phyloP scores from a whole-genome alignment of 64 coral and sea anemone species.

The Stichodactyla helianthus region DNA sequence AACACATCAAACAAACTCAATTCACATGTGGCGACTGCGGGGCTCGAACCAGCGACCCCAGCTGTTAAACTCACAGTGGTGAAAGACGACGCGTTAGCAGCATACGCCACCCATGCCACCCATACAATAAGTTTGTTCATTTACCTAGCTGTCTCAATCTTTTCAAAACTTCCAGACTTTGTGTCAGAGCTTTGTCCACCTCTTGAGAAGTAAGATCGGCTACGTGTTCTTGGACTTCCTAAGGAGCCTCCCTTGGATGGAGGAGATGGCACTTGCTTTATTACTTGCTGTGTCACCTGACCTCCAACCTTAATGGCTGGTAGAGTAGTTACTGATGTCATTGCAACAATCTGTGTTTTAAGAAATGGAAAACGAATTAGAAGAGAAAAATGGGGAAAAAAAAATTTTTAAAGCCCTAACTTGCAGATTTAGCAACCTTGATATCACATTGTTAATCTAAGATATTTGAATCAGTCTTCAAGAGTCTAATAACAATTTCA shows the following conservation, averaged over 20 bases:
- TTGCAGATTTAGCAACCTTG: not conserved
- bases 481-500: too few relatives aligned
- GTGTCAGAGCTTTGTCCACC: conserved; percentile 46
- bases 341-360: not conserved
- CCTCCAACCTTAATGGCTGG: conserved; percentile 89
- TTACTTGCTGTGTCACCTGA: conserved; percentile 97
- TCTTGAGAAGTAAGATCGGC: conserved; percentile 28
- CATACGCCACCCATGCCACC: too few relatives aligned
- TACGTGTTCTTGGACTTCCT: conserved; percentile 43
- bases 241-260: conserved; percentile 50
- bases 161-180: conserved; percentile 58
- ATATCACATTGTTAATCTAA: too few relatives aligned
- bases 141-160: conserved; percentile 87
- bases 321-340: conserved; percentile 60
- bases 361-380: not conserved
- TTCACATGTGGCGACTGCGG: too few relatives aligned
- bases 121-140: not conserved
- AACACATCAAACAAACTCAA: too few relatives aligned
- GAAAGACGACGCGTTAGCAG: too few relatives aligned
- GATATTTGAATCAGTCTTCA: too few relatives aligned
- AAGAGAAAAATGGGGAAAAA: too few relatives aligned
- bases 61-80: too few relatives aligned
- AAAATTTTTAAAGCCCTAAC: too few relatives aligned
- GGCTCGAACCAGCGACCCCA: too few relatives aligned
- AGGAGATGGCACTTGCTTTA: conserved; percentile 83